Base-by-base conservation (phyloP, 2,888 invertebrate species). In the Tanytarsus gracilentus region DNA sequence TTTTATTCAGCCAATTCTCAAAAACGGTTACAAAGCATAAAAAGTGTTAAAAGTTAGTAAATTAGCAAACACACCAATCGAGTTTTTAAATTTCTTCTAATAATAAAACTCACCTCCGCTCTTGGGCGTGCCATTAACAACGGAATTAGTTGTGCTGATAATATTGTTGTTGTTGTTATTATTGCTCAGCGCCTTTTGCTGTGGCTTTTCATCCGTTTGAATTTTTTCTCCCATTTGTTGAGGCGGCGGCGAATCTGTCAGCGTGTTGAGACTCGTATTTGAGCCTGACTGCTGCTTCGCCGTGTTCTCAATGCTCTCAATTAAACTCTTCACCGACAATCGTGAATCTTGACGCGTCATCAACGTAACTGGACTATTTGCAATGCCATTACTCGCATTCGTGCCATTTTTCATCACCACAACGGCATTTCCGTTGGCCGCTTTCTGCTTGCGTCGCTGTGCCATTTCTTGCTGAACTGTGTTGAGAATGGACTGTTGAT, bases 291-390 rank as follows among this genome's bases (percentile, higher is more conserved):
- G 77, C 66, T 85, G 84, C 71, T 87, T 88, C 36, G 85, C 86
- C 18, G 84, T 85, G 70, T 86, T 91, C 75, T 95, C 94, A 62
- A 95, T 92, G 66, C 89, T 89, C 70, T 93, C 91, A 63, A 95
- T 93, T 27, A 95, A 76, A 56, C 88, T 88, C 71, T 92, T 93
- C 7, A 95, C 95, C 0, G 92, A 92, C 53, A 92, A 78, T 29
- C 89, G 79, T 23, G 88, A 88, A 69, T 88, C 90, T 64, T 74
- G 74, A 3, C 73, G 67, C 60, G 69, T 70, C 61, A 74, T 65
- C 62, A 50, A 50, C 1, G 60, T 18, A 26, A 25, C 49, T 23
- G 52, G 8, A 9, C n/a, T 18, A 14, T 16, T 6, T n/a, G 9
- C 33, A 27, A 21, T 48, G 14, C 60, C 60, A 50, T 50, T 50